A percentile compares a stretch with the other conserved stretches of the same genome.
Evolutionary conservation across 2,113 vertebrate species (phyloP).

Genomic region (Myrmecophaga tridactyla): DNA sequence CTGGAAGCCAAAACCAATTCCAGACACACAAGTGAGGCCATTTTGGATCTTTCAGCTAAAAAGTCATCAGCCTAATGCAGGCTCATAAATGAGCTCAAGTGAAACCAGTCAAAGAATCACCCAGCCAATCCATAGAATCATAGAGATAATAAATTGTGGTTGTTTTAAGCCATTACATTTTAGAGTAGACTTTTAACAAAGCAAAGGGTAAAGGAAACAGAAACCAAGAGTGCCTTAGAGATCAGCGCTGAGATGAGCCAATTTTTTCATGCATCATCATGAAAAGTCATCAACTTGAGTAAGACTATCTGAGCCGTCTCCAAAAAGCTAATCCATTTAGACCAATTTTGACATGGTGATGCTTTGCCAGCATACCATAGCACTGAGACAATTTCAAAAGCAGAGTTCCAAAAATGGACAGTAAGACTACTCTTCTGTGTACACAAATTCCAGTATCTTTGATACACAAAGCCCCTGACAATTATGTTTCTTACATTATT

Average conservation of each 20-base stretch:
- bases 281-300: background rate
- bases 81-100: background rate
- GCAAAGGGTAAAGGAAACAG: background rate
- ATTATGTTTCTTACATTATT: background rate
- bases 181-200: background rate
- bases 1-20: background rate
- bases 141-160: background rate
- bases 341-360: background rate
- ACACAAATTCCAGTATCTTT: background rate
- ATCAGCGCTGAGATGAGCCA: background rate
- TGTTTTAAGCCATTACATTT: background rate
- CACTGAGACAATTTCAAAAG: background rate
- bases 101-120: background rate
- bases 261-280: background rate
- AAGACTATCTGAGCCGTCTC: background rate
- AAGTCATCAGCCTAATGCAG: background rate
- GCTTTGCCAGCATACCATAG: background rate
- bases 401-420: background rate
- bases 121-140: background rate
- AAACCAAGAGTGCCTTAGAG: background rate
- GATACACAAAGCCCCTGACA: background rate
- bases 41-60: background rate
- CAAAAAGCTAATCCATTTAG: background rate
- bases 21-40: too few relatives aligned
- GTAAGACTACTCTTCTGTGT: background rate